Evolutionary conservation across 2,113 vertebrate species (phyloP).

Genomic region (Anas platyrhynchos): DNA sequence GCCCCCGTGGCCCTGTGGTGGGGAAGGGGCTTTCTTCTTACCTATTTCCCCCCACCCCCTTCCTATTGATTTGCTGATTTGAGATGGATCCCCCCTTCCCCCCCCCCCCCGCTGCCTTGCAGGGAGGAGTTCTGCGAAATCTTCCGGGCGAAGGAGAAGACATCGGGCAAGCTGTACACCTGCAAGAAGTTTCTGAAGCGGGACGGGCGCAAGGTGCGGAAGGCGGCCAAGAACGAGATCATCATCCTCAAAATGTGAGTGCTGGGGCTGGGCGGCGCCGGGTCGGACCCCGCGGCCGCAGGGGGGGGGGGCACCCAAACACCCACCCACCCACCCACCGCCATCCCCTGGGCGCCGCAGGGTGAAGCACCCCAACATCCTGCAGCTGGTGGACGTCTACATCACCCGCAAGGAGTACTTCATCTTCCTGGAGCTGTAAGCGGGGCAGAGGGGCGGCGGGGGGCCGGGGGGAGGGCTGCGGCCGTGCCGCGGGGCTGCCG

Average conservation of each 20-base stretch:
- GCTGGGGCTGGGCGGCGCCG: not conserved
- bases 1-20: not conserved
- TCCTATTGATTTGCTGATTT: not conserved
- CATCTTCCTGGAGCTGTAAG: slow-evolving; percentile 98
- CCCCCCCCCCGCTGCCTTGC: not conserved
- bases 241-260: slow-evolving; percentile 97
- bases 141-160: slow-evolving; percentile 97
- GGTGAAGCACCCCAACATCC: slow-evolving; percentile 97
- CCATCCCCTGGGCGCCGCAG: slow-evolving; percentile 62
- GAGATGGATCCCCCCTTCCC: not conserved
- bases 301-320: not conserved
- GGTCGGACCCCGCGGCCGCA: not conserved
- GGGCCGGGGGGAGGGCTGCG: too few relatives aligned
- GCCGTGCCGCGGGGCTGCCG: not conserved
- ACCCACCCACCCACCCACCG: not conserved
- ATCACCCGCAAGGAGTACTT: slow-evolving; percentile 98
- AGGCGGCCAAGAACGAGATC: slow-evolving; percentile 98
- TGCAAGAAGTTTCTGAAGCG: slow-evolving; percentile 99
- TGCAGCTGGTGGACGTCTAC: slow-evolving; percentile 95
- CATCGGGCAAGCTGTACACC: slow-evolving; percentile 92
- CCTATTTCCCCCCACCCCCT: not conserved
- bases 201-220: slow-evolving; percentile 95
- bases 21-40: not conserved
- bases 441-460: not conserved
- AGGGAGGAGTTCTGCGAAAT: slow-evolving; percentile 99